Percentiles rank a stretch among this genome's conserved stretches.
These are phyloP conservation scores for Sebastes baramenuke DNA, from an alignment of 2,797 vertebrate species.

Conservation along the genomic window DNA sequence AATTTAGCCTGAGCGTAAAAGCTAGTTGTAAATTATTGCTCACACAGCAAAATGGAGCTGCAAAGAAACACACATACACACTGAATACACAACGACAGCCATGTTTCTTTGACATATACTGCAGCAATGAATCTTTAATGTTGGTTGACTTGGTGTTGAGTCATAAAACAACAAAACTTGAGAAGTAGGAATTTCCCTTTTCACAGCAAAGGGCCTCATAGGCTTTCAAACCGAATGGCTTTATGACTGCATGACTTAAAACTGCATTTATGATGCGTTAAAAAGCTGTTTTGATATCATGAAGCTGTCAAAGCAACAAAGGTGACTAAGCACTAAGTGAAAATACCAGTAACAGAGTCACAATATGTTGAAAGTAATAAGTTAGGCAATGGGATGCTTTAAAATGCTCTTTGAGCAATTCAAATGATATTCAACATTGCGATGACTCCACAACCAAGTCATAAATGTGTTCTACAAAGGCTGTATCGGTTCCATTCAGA, in stretches of 20 bases:
- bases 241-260: background rate
- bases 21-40: constrained; percentile 27
- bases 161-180: constrained; percentile 15
- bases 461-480: background rate
- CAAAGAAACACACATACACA: background rate
- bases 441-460: background rate
- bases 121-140: constrained; percentile 22
- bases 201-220: background rate
- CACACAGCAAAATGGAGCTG: background rate
- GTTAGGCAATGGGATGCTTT: background rate
- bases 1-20: constrained; percentile 8
- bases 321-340: background rate
- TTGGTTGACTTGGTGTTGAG: background rate
- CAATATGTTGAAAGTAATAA: background rate
- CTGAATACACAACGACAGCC: constrained; percentile 3
- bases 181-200: background rate
- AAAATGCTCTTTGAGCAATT: background rate
- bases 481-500: background rate
- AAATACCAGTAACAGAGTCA: background rate
- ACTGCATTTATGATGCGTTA: background rate
- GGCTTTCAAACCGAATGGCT: background rate
- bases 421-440: background rate
- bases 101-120: constrained; percentile 13
- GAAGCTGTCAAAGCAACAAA: background rate
- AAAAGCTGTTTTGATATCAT: background rate